Conservation (phyloP, 2,888 invertebrate genomes). For the Strigamia crassipes region DNA sequence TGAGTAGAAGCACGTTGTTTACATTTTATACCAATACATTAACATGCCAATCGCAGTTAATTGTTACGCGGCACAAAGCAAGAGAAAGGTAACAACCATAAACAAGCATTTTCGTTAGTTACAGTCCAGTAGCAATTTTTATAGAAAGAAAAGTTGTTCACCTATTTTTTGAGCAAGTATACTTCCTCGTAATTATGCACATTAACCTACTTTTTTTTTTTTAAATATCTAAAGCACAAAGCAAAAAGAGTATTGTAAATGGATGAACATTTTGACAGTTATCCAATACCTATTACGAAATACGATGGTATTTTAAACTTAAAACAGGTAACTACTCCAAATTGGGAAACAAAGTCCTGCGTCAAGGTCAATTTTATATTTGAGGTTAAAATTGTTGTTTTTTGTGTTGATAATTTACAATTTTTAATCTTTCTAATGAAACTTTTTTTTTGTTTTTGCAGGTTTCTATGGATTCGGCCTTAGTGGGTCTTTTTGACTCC, state of each 20-base stretch:
- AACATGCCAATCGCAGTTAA: not conserved
- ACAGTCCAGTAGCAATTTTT: not conserved
- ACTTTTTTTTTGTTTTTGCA: not conserved
- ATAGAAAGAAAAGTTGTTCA: not conserved
- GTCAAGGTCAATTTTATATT: not conserved
- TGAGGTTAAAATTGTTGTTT: not conserved
- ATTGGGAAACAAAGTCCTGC: not conserved
- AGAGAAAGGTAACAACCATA: constrained; percentile 14
- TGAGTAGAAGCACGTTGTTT: not conserved
- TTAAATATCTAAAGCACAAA: not conserved
- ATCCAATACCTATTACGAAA: not conserved
- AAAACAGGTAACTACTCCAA: not conserved
- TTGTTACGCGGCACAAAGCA: not conserved
- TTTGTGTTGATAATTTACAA: not conserved
- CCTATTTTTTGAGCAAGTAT: not conserved
- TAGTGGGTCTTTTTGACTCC: constrained; percentile 80
- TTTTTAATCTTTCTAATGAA: not conserved
- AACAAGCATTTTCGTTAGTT: not conserved
- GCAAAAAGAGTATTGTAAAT: not conserved
- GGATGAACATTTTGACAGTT: not conserved
- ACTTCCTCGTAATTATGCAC: not conserved
- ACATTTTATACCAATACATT: not conserved
- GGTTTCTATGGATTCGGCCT: constrained; percentile 73
- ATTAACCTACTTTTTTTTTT: not conserved
- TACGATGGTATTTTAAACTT: constrained; percentile 4